Base-by-base conservation (phyloP, 2,113 vertebrate species). In the Trematomus loennbergii region DNA sequence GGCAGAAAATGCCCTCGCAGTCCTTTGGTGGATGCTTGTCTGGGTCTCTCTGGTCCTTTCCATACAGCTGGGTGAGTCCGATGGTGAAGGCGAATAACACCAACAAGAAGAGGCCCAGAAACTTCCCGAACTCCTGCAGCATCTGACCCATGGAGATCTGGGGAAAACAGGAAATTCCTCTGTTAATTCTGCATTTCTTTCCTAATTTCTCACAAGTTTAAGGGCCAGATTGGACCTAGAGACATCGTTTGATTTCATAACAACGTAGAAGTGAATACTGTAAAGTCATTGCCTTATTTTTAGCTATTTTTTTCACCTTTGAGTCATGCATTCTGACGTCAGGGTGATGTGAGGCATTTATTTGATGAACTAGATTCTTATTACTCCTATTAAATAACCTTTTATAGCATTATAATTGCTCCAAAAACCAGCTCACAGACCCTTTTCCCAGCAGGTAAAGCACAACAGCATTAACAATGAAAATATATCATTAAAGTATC, bases 111-210 rank as follows among this genome's bases (percentile, higher is more conserved):
- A 99, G 97, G 71, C 98, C 98, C 81, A 99, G 92, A 88, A 99
- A 99, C 91, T 98, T 99, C 53, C 97, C 98, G 88, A 99, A 99
- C 92, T 99, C 98, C 91, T 99, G 97, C 78, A 99, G 94, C 98
- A 99, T 99, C 93, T 99, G 97, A 57, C 98, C 98, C 97, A 99
- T 99, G 48, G 98, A 99, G 93, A 99, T 99, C 98, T 99, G 75
- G 62, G 0, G 45, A 71, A 57, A 85, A 25, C 79, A 36, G 6
- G 25, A 72, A 2, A 33, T 52, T 6, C 11, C 16, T 29, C 8
- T 6, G 33, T 82, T 69, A 83, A 59, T 66, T 49, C 49, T 69
- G 10, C 36, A 40, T 40, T 36, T 40, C 1, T 1, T 7, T 4
- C 36, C 36, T 25, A 2, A 25, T 22, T 22, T 22, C 22, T 22